These are phyloP conservation scores for Arge pagana DNA, from an alignment of 2,888 invertebrate genomes.

Conservation along the genomic window DNA sequence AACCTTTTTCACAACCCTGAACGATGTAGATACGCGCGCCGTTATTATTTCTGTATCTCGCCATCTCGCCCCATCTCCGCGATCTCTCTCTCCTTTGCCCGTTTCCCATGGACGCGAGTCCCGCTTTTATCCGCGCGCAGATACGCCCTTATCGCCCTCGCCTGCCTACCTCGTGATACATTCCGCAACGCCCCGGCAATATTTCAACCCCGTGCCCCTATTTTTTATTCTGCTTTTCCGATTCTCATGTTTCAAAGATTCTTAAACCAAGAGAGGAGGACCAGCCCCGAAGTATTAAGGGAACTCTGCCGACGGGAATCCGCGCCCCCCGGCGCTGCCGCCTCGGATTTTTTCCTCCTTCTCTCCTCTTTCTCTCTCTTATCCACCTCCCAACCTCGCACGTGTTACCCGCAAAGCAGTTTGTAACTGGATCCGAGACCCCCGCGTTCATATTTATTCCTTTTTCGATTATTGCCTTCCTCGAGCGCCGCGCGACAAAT, in stretches of 20 bases:
- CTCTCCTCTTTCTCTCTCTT: background rate
- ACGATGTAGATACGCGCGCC: conserved; percentile 28
- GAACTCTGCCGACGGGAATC: background rate
- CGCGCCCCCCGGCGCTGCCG: background rate
- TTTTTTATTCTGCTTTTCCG: conserved; percentile 22
- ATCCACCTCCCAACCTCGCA: background rate
- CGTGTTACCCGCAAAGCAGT: too few relatives aligned
- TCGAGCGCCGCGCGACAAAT: background rate
- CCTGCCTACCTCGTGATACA: conserved; percentile 16
- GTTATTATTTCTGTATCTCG: conserved; percentile 45
- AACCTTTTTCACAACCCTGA: conserved; percentile 18
- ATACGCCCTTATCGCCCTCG: background rate
- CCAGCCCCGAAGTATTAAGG: conserved; percentile 8
- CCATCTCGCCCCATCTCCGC: conserved; percentile 21
- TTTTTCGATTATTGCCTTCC: background rate
- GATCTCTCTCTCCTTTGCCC: conserved; percentile 5
- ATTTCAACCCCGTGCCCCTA: conserved; percentile 19
- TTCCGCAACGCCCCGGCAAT: conserved; percentile 19
- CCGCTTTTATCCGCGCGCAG: background rate
- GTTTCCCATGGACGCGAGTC: conserved; percentile 1
- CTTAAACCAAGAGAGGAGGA: conserved; percentile 3
- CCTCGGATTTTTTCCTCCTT: background rate
- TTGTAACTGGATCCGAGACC: too few relatives aligned
- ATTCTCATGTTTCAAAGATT: conserved; percentile 20
- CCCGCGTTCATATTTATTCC: too few relatives aligned